Base-by-base conservation (phyloP, 2,113 vertebrate genomes). In the Atherinomorus stipes region DNA sequence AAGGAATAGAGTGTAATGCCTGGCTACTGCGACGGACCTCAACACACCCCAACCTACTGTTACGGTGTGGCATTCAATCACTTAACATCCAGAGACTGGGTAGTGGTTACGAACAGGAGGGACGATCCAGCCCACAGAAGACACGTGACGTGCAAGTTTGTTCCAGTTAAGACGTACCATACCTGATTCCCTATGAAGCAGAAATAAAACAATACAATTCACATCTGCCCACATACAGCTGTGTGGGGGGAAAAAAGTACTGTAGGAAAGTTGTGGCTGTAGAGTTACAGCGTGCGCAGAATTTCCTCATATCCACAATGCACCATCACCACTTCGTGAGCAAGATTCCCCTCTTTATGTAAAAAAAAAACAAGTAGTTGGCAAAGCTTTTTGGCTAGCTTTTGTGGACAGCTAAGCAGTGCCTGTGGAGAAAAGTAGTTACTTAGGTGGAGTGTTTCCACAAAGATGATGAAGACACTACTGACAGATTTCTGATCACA, bases 131-230 rank as follows among this genome's bases (percentile, higher is more conserved):
- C 81, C 75, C 74, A 86, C 80, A 85, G 84, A 84, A 86, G 77
- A 90, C 85, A 26, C 76, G 76, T 72, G 81, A 87, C 65, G 78
- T 90, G 91, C 88, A 90, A 87, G 79, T 85, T 88, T 86, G 78
- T 86, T 92, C 85, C 88, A 88, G 87, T 90, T 89, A 81, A 89
- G 87, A 87, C 77, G 71, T 85, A 89, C 86, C 89, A 74, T 86
- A 89, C 90, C 88, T 86, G 85, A 90, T 86, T 90, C 73, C 78
- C 71, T 75, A 56, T 45, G 64, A 23, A 44, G 26, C 53, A 70
- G 49, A 75, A 78, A 83, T 47, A 81, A 76, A 69, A 86, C 47
- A 60, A 71, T 85, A 85, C 68, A 76, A 84, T 86, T 89, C 85
- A 89, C 85, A 87, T 85, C 75, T 65, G 67, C 60, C 79, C 85